Conservation (phyloP, 2,113 vertebrate genomes). For the Odocoileus virginianus region DNA sequence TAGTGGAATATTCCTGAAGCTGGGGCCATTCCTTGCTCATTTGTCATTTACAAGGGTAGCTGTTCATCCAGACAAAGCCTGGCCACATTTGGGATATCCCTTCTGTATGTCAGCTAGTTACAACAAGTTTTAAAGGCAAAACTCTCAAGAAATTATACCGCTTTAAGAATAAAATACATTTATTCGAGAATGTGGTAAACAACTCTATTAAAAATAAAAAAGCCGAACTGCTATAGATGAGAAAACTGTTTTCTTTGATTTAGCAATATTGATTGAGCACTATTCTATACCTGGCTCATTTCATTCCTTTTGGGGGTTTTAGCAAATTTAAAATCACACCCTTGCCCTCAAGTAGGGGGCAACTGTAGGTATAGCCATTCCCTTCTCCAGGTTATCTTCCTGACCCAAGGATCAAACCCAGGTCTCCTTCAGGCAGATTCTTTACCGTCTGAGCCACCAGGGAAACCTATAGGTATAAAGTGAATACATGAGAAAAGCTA, state of each 20-base stretch:
- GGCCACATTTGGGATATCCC: neutral
- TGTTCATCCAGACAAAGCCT: neutral
- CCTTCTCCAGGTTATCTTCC: neutral
- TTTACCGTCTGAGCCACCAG: neutral
- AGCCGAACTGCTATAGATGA: neutral
- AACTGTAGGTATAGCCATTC: neutral
- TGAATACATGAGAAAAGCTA: neutral
- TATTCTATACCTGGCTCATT: neutral
- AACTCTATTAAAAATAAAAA: neutral
- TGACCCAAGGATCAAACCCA: neutral
- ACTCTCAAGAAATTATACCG: neutral
- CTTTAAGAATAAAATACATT: constrained; percentile 19
- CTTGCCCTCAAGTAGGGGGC: neutral
- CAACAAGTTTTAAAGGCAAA: constrained; percentile 6
- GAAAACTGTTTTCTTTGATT: neutral
- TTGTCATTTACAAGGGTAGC: constrained; percentile 10
- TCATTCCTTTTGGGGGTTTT: neutral
- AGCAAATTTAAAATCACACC: constrained; percentile 16
- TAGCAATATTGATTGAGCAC: neutral
- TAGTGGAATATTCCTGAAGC: constrained; percentile 43
- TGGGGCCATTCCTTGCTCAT: constrained; percentile 20
- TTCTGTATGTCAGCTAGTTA: neutral
- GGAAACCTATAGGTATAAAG: neutral
- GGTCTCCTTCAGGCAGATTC: neutral
- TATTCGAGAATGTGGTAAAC: constrained; percentile 1